Percentiles rank a stretch among this genome's conserved stretches.
phyloP scores from a whole-genome alignment of 2,797 vertebrate genomes.

The Coreius guichenoti region DNA sequence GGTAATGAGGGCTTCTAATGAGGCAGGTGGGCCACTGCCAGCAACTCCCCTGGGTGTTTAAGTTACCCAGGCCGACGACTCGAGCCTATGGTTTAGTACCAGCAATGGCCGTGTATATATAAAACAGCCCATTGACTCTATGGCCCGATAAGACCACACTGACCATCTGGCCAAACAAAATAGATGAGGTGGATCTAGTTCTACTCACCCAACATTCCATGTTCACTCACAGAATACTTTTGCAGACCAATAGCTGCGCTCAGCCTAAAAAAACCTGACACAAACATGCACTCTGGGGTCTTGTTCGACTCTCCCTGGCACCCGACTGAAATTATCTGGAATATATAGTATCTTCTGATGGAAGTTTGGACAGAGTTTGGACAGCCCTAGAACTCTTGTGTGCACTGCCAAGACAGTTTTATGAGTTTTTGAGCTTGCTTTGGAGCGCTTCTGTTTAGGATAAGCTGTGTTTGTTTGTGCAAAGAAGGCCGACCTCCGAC shows the following conservation, averaged over 20 bases:
- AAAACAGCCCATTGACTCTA: slow-evolving; percentile 10
- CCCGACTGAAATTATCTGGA: slow-evolving; percentile 5
- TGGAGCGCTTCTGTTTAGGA: slow-evolving; percentile 46
- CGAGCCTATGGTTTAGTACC: slow-evolving; percentile 7
- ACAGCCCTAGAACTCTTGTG: slow-evolving; percentile 3
- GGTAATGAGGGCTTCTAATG: slow-evolving; percentile 64
- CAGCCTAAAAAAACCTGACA: slow-evolving; percentile 8
- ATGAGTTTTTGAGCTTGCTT: slow-evolving; percentile 46
- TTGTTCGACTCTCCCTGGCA: not conserved
- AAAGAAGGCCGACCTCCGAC: slow-evolving; percentile 36
- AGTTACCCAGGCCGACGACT: slow-evolving; percentile 38
- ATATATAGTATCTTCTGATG: slow-evolving; percentile 27
- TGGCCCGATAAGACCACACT: slow-evolving; percentile 2
- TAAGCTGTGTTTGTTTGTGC: slow-evolving; percentile 50
- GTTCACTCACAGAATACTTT: slow-evolving; percentile 36
- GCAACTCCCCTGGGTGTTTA: slow-evolving; percentile 54
- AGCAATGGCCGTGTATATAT: not conserved
- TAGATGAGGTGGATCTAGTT: slow-evolving; percentile 21
- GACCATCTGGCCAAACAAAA: slow-evolving; percentile 37
- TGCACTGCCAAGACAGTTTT: slow-evolving; percentile 41
- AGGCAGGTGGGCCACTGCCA: slow-evolving; percentile 60
- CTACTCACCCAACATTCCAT: slow-evolving; percentile 21
- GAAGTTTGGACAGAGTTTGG: slow-evolving; percentile 28
- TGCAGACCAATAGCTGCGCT: not conserved
- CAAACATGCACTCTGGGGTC: slow-evolving; percentile 9